phyloP scores from a whole-genome alignment of 2,113 vertebrate genomes.

The Cariama cristata region DNA sequence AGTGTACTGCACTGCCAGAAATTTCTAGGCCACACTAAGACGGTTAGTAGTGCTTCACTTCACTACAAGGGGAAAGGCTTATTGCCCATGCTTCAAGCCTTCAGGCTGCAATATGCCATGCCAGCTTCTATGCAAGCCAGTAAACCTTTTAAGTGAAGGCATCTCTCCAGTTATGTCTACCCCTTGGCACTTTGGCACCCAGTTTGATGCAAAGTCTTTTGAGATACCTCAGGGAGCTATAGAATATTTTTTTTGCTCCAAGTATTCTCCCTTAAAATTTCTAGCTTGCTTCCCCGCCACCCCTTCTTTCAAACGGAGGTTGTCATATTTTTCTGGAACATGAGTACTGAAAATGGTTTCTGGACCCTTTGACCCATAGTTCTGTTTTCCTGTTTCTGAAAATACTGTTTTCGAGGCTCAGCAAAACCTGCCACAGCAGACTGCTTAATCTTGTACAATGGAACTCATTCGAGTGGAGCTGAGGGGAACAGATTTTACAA shows the following conservation, averaged over 20 bases:
- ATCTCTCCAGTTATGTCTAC: neutral
- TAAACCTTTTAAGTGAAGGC: neutral
- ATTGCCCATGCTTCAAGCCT: neutral
- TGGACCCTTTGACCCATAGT: neutral
- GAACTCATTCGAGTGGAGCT: neutral
- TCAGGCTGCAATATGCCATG: neutral
- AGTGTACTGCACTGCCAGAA: neutral
- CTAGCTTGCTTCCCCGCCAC: accelerated
- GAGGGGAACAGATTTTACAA: neutral
- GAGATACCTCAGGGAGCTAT: neutral
- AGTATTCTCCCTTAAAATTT: neutral
- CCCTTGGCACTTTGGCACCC: neutral
- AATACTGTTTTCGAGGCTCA: neutral
- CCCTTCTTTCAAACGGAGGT: neutral
- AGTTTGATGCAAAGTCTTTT: neutral
- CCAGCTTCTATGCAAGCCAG: neutral
- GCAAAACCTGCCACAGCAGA: neutral
- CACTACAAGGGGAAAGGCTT: neutral
- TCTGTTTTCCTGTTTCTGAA: neutral
- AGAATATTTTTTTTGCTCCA: neutral
- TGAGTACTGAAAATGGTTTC: neutral
- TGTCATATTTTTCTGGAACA: neutral
- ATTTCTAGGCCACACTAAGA: neutral
- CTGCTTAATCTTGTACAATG: neutral
- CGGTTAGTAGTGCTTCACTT: neutral